Base-by-base conservation (phyloP, 1,140 invertebrate genomes). In the Thaumatotibia leucotreta region DNA sequence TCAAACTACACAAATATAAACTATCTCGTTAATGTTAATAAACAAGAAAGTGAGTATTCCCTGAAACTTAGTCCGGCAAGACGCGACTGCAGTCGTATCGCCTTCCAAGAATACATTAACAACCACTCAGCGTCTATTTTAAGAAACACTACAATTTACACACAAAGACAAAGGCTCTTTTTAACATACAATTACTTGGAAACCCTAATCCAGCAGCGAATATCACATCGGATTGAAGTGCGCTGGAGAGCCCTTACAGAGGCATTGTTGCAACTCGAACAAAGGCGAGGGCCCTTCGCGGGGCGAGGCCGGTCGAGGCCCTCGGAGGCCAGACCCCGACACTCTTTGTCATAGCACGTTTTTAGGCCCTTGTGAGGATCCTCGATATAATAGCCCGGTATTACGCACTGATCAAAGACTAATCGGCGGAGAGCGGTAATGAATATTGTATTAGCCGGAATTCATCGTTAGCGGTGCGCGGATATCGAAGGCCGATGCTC, bases 271-370 rank as follows among this genome's bases (percentile, higher is more conserved):
- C 79, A 78, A 80, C 79, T 80, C 73, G 84, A 89, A 89, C 86
- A 89, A 89, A 86, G 82, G 81, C 66, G 78, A 87, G 85, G 72
- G 84, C 81, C 54, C 83, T 86, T 69, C 69, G 82, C 77, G 82
- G 79, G 82, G 74, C 78, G 83, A 80, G 84, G 86, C 86, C 84
- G 84, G 82, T 82, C 73, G 49, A 62, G 71, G 66, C 76, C 67
- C 76, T 75, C 72, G 58, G 50, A 54, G 72, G 61, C 73, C 66
- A 73, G 67, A 64, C 75, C 69, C 54, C 73, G 75, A 79, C 77
- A 83, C 79, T 85, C 83, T 87, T 89, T 89, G 84, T 89, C 76
- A 77, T 77, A 86, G 81, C 84, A 84, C 84, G 84, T 86, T 87
- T 84, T 89, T 85, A 89, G 83, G 79, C 74, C 79, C 65, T 75